Evolutionary conservation across 2,888 invertebrate genomes (phyloP).

Genomic region (Bellardia pandia): DNA sequence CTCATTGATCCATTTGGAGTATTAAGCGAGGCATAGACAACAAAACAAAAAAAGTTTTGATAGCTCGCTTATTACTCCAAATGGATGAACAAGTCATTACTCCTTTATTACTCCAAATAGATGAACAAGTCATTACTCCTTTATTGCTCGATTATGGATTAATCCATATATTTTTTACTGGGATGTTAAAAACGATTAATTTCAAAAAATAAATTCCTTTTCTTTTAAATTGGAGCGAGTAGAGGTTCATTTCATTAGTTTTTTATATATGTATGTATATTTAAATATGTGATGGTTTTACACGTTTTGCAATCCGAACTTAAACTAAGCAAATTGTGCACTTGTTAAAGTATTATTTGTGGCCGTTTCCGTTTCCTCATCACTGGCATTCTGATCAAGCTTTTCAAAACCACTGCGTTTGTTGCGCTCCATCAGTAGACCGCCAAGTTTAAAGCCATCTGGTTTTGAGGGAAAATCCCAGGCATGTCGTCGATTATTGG

Average conservation of each 20-base stretch:
- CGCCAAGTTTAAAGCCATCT: slow-evolving; percentile 87
- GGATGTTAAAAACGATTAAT: too few relatives aligned
- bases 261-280: neutral
- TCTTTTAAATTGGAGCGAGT: slow-evolving; percentile 34
- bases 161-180: too few relatives aligned
- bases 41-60: too few relatives aligned
- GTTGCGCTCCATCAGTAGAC: slow-evolving; percentile 85
- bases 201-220: slow-evolving; percentile 1
- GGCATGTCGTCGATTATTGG: slow-evolving; percentile 83
- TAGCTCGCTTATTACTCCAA: too few relatives aligned
- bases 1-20: too few relatives aligned
- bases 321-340: slow-evolving; percentile 79
- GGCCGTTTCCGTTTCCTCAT: slow-evolving; percentile 85
- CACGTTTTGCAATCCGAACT: neutral
- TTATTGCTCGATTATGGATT: too few relatives aligned
- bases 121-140: too few relatives aligned
- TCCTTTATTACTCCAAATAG: too few relatives aligned
- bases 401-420: slow-evolving; percentile 86
- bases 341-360: slow-evolving; percentile 83
- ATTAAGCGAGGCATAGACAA: too few relatives aligned
- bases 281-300: slow-evolving; percentile 10
- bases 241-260: slow-evolving; percentile 36
- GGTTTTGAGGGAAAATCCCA: slow-evolving; percentile 85
- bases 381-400: slow-evolving; percentile 88
- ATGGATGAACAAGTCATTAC: too few relatives aligned